A percentile compares a stretch with the other conserved stretches of the same genome.
Evolutionary conservation across 2,888 invertebrate species (phyloP).

Genomic region (Aplocera efformata): DNA sequence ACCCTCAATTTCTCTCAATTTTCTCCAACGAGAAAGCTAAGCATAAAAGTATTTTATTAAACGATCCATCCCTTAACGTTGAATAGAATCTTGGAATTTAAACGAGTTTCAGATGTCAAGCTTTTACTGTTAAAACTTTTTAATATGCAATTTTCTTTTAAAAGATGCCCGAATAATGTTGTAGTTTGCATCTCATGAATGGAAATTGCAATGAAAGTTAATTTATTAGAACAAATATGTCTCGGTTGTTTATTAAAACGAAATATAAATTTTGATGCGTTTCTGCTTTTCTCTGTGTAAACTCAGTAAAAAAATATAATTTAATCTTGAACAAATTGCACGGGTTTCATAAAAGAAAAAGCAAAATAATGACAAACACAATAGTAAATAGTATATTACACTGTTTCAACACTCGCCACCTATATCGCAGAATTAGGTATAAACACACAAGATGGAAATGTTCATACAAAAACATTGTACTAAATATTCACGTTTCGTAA

Average conservation of each 20-base stretch:
- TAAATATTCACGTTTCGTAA: no score
- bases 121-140: conserved; percentile 33
- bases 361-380: no score
- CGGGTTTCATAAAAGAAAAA: no score
- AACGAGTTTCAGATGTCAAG: conserved; percentile 41
- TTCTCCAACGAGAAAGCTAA: conserved; percentile 52
- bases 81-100: conserved; percentile 49
- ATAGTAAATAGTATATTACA: no score
- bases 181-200: conserved; percentile 22
- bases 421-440: no score
- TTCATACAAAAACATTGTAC: no score
- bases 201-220: conserved; percentile 17
- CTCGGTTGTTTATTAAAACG: conserved; percentile 8
- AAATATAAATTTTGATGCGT: conserved; percentile 4
- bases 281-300: background rate
- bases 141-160: conserved; percentile 24
- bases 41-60: conserved; percentile 62
- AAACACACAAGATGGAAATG: no score
- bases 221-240: conserved; percentile 13
- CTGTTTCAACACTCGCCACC: no score
- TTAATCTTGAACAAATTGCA: no score
- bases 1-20: conserved; percentile 53
- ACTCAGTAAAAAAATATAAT: no score
- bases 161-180: conserved; percentile 20
- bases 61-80: conserved; percentile 49